Conservation (phyloP, 2,888 invertebrate species). For the Dioctria linearis region DNA sequence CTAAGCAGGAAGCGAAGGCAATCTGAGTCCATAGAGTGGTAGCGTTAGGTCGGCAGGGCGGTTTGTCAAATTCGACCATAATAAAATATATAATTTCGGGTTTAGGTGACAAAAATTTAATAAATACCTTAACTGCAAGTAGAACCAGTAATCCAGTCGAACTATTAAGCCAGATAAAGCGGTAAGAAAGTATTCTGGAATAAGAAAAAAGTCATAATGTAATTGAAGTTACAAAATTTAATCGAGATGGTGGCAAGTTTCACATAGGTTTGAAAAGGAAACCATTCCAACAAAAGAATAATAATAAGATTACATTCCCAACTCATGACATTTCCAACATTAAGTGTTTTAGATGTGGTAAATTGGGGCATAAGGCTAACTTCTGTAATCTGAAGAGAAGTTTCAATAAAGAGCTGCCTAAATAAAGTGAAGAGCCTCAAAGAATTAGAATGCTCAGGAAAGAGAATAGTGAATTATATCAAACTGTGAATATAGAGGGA, state of each 20-base stretch:
- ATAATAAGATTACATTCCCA: no score
- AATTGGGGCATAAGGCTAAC: not conserved
- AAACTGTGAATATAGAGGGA: not conserved
- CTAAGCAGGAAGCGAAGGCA: no score
- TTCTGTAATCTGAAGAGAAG: not conserved
- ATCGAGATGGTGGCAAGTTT: not conserved
- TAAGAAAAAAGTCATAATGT: not conserved
- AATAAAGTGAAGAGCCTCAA: no score
- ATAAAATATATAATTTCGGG: no score
- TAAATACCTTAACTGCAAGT: not conserved
- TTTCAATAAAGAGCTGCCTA: no score
- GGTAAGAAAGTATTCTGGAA: not conserved
- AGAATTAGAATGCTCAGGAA: no score
- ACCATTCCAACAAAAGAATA: no score
- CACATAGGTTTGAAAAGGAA: not conserved
- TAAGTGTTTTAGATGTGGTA: slow-evolving; percentile 22
- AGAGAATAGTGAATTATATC: not conserved
- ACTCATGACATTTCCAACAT: not conserved
- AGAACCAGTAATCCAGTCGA: not conserved
- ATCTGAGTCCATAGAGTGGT: no score
- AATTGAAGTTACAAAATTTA: not conserved
- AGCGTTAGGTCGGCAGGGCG: no score
- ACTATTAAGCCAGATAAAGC: not conserved
- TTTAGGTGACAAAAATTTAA: slow-evolving; percentile 9
- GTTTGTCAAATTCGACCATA: no score